Conservation (phyloP, 2,113 vertebrate species). For the Paralichthys olivaceus region DNA sequence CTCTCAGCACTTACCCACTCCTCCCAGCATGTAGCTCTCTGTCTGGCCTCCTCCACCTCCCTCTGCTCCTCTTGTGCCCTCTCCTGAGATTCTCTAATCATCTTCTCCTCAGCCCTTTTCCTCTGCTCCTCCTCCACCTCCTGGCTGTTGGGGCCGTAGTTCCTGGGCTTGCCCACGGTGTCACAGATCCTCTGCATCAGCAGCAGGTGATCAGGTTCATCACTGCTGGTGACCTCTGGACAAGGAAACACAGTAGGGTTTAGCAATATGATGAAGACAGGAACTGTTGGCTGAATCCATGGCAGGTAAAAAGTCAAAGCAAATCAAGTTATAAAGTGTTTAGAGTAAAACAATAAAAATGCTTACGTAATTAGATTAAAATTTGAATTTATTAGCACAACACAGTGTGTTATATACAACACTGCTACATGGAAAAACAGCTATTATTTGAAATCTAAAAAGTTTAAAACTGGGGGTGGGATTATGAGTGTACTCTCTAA, state of each 20-base stretch:
- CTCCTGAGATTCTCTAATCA: slow-evolving; percentile 77
- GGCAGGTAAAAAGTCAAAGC: no score
- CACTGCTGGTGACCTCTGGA: slow-evolving; percentile 85
- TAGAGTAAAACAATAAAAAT: not conserved
- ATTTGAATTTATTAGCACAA: no score
- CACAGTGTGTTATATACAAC: no score
- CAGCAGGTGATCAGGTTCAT: slow-evolving; percentile 80
- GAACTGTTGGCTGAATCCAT: no score
- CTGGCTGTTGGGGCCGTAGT: slow-evolving; percentile 84
- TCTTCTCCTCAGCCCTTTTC: slow-evolving; percentile 74
- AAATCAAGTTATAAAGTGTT: no score
- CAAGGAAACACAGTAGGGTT: not conserved
- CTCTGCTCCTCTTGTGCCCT: slow-evolving; percentile 71
- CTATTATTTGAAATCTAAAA: no score
- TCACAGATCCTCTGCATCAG: slow-evolving; percentile 84
- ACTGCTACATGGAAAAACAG: no score
- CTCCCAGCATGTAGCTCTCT: slow-evolving; percentile 84
- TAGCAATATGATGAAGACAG: not conserved
- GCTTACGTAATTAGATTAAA: not conserved
- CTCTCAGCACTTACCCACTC: slow-evolving; percentile 87
- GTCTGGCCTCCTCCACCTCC: slow-evolving; percentile 82
- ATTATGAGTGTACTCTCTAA: no score
- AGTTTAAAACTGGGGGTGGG: no score
- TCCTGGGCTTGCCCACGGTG: slow-evolving; percentile 85
- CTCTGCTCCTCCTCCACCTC: slow-evolving; percentile 82